Conservation (phyloP, 2,113 vertebrate genomes). For the Megatriorchis doriae region DNA sequence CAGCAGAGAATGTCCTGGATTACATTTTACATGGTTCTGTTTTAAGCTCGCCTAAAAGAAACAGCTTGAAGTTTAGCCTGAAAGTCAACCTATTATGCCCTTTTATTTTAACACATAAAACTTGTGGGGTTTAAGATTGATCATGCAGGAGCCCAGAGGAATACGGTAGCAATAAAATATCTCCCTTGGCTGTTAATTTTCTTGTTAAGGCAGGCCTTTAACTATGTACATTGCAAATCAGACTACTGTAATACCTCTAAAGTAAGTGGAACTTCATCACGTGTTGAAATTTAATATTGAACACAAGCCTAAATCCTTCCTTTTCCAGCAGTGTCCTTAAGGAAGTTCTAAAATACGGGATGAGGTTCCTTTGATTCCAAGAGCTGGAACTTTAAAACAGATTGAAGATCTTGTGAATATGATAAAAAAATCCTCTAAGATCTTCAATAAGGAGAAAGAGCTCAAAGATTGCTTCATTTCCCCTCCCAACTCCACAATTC, state of each 20-base stretch:
- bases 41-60: neutral
- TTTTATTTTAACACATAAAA: neutral
- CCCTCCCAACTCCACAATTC: neutral
- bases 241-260: neutral
- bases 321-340: neutral
- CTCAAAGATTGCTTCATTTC: neutral
- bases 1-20: neutral
- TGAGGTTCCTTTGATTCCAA: neutral
- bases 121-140: neutral
- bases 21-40: neutral
- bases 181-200: neutral
- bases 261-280: neutral
- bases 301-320: neutral
- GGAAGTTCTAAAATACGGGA: neutral
- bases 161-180: neutral
- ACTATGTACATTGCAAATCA: neutral
- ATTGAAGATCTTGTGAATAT: neutral
- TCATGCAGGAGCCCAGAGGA: neutral
- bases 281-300: neutral
- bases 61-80: neutral
- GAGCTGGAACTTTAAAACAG: neutral
- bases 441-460: neutral
- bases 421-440: neutral
- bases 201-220: neutral
- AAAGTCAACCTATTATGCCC: neutral